Conservation (phyloP, 2,113 vertebrate species). For the Corythaeola cristata region DNA sequence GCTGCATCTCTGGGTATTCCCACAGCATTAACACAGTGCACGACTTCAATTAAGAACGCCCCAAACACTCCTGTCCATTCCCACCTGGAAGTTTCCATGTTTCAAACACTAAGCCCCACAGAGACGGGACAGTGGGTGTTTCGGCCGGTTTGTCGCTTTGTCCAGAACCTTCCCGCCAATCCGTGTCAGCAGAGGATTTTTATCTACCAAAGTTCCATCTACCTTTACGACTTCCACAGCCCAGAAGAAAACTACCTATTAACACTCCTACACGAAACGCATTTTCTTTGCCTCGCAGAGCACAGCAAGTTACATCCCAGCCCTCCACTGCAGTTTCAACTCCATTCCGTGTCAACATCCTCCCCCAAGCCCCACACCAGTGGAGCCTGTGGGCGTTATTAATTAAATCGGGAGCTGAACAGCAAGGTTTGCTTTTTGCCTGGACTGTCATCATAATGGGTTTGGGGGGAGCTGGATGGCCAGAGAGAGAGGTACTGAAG, state of each 20-base stretch:
- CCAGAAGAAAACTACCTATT: neutral
- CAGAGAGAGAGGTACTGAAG: neutral
- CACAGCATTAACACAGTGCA: neutral
- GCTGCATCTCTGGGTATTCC: neutral
- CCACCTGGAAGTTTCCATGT: too few species aligned
- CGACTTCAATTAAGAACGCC: too few species aligned
- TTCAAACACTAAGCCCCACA: too few species aligned
- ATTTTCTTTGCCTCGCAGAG: neutral
- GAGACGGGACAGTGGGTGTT: neutral
- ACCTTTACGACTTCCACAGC: neutral
- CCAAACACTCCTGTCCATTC: too few species aligned
- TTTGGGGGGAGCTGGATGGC: neutral
- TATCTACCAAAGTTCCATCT: accelerated
- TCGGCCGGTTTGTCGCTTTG: neutral
- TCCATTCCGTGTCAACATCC: neutral
- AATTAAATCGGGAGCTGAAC: neutral
- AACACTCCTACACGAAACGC: neutral
- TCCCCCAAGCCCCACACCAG: neutral
- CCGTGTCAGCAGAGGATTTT: neutral
- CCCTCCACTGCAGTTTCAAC: accelerated
- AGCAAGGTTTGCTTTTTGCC: neutral
- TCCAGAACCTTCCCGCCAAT: neutral
- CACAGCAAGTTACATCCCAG: neutral
- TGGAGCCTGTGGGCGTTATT: too few species aligned
- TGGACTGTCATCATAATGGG: neutral